Base-by-base conservation (phyloP, 2,888 invertebrate genomes). In the Agrochola lychnidis region DNA sequence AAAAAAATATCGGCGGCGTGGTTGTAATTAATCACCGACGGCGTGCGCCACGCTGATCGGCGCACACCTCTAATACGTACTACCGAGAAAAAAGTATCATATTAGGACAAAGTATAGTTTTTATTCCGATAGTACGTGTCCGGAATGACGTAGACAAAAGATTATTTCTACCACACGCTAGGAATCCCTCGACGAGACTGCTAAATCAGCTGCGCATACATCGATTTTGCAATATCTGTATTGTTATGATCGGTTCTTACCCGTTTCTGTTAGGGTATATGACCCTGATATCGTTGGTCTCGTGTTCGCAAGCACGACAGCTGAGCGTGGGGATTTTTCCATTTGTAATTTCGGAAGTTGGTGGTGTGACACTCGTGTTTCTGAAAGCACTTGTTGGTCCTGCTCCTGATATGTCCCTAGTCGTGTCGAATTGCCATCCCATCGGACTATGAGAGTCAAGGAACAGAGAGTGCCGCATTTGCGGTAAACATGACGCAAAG, bases 141-240 rank as follows among this genome's bases (percentile, higher is more conserved):
- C 51, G 10, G 0, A 1, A 62, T 77, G 83, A 76, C 73, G 75
- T 73, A 14, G 14, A 36, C 9, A 45, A 22, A n/a, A 56, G 16
- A 62, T 51, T 48, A 48, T 42, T 42, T 42, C 10, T 42, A 42
- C 10, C 5, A 48, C 45, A 30, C 48, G n/a, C 25, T 22, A 83
- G 78, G 72, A 83, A 78, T 83, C 64, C 83, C 83, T 57, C 56
- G 68, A 72, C 83, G 81, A 78, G 81, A 81, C 61, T 36, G 30
- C 10, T 0, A n/a, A 56, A 82, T 68, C 53, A 81, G 14, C 70
- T 63, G 66, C 0, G 45, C 53, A 77, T 61, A 16, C 68, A 36
- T 61, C 19, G 9, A 59, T 70, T 68, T 77, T 25, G 22, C 30
- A 61, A 76, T 19, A 66, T 25, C 30, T 2, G 19, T 79, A 59